phyloP scores from a whole-genome alignment of 2,113 vertebrate species.

The Kobus ellipsiprymnus region DNA sequence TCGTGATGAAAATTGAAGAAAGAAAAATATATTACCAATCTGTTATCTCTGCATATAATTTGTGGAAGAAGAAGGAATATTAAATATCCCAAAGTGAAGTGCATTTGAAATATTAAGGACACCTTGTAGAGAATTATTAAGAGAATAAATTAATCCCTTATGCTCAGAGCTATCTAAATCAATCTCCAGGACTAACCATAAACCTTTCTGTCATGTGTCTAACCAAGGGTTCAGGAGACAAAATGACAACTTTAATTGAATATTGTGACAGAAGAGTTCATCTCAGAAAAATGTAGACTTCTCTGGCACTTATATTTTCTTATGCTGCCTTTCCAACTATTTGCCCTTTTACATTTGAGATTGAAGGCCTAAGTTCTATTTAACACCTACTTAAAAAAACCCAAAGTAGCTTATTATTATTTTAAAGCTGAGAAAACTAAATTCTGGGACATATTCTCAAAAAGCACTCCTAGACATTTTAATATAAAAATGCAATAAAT shows the following conservation, averaged over 20 bases:
- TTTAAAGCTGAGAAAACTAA: not conserved
- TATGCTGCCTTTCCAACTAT: not conserved
- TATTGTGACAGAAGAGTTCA: constrained; percentile 33
- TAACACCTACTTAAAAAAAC: not conserved
- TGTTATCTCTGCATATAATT: not conserved
- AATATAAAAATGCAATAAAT: not conserved
- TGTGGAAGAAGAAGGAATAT: not conserved
- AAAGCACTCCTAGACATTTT: not conserved
- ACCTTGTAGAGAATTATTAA: not conserved
- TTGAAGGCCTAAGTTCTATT: not conserved
- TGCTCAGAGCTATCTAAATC: not conserved
- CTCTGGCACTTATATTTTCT: not conserved
- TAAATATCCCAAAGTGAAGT: constrained; percentile 29
- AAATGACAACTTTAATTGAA: constrained; percentile 55
- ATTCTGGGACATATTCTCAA: not conserved
- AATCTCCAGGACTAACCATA: not conserved
- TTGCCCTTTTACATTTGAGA: not conserved
- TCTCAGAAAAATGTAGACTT: constrained; percentile 10
- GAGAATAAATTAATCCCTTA: constrained; percentile 15
- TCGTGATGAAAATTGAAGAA: not conserved
- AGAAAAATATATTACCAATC: not conserved
- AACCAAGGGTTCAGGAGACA: constrained; percentile 35
- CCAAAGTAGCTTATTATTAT: not conserved
- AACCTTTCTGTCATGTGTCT: constrained; percentile 39
- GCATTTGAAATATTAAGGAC: not conserved